Conservation (phyloP, 30 jellyfish, hydroid and myxozoan species). For the Chironex yamaguchii region DNA sequence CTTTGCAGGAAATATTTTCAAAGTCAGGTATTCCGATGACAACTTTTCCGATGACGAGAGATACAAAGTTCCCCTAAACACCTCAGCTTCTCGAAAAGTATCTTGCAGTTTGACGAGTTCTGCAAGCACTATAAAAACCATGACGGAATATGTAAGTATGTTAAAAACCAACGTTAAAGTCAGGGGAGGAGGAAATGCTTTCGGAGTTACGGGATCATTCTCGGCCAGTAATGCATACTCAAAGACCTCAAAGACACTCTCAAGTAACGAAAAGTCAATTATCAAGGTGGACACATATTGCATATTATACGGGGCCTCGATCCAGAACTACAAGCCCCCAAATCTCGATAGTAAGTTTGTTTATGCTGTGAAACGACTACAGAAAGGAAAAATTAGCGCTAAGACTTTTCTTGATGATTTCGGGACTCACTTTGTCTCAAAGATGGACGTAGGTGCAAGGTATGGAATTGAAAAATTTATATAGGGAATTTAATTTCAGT, state of each 20-base stretch:
- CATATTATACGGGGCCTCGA: constrained; percentile 36
- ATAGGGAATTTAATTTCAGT: too few relatives aligned
- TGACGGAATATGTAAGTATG: constrained; percentile 36
- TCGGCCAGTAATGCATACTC: constrained; percentile 54
- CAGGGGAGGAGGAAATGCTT: not conserved
- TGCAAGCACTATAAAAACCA: constrained; percentile 30
- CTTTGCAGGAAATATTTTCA: constrained; percentile 18
- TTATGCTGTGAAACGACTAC: constrained; percentile 5
- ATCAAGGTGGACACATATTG: constrained; percentile 56
- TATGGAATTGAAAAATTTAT: too few relatives aligned
- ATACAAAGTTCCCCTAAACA: constrained; percentile 36
- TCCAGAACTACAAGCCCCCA: constrained; percentile 62
- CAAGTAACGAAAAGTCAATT: constrained; percentile 32
- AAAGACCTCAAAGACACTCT: constrained; percentile 38
- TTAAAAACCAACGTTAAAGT: constrained; percentile 21
- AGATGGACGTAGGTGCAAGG: constrained; percentile 68
- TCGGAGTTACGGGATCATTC: constrained; percentile 45
- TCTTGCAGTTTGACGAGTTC: constrained; percentile 47
- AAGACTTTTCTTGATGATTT: constrained; percentile 35
- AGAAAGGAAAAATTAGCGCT: not conserved
- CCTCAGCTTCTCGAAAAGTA: constrained; percentile 17
- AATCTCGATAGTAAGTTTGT: constrained; percentile 34
- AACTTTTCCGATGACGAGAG: constrained; percentile 36
- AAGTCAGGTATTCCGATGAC: constrained; percentile 7
- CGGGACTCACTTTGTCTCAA: constrained; percentile 53